Evolutionary conservation across 2,888 invertebrate species (phyloP).

Genomic region (Agriopis marginaria): DNA sequence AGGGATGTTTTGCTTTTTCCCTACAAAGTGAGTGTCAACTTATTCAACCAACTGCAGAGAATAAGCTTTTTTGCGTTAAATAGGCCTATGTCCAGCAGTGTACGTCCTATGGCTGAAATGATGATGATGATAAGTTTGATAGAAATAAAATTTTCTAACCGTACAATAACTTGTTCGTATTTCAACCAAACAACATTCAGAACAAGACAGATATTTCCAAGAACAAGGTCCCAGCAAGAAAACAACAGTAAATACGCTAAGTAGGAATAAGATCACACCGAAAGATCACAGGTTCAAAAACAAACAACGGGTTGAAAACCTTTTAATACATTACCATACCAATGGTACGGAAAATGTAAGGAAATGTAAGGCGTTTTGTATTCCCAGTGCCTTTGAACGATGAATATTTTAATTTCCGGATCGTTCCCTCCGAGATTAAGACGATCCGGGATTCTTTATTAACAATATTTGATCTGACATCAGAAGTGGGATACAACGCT

Average conservation of each 20-base stretch:
- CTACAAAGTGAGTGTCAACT: no score
- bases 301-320: slow-evolving; percentile 33
- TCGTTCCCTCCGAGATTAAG: slow-evolving; percentile 38
- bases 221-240: neutral
- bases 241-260: slow-evolving; percentile 12
- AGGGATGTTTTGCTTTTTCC: no score
- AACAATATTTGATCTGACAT: slow-evolving; percentile 25
- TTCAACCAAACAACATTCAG: neutral
- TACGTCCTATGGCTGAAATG: no score
- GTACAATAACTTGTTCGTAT: neutral
- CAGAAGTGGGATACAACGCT: slow-evolving; percentile 22
- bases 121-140: neutral
- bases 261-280: slow-evolving; percentile 11
- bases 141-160: neutral
- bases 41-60: no score
- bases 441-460: slow-evolving; percentile 41
- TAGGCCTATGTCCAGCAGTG: no score
- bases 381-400: slow-evolving; percentile 38
- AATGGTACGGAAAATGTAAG: slow-evolving; percentile 36
- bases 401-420: slow-evolving; percentile 52
- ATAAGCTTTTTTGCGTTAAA: no score
- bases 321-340: slow-evolving; percentile 43
- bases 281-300: slow-evolving; percentile 23
- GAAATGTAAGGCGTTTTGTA: slow-evolving; percentile 31
- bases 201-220: neutral